Percentiles rank a stretch among this genome's conserved stretches.
phyloP scores from a whole-genome alignment of 37 sponge, comb jelly and placozoan species.

The Mnemiopsis leidyi region DNA sequence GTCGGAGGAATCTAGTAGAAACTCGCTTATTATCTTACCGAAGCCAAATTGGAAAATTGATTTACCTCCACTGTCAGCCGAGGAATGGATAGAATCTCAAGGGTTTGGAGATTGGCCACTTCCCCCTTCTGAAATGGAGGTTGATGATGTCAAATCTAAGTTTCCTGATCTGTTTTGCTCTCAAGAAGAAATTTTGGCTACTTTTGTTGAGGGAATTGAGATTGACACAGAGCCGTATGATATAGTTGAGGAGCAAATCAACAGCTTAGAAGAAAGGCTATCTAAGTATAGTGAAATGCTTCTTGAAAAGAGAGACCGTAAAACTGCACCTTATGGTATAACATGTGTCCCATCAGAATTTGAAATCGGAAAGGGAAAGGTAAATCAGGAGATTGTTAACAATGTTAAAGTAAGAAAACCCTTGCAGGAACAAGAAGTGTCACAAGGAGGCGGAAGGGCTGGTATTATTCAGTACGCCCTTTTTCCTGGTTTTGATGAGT shows the following conservation, averaged over 20 bases:
- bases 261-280: constrained; percentile 28
- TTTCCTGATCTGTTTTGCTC: constrained; percentile 52
- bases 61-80: constrained; percentile 25
- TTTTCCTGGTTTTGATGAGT: constrained; percentile 63
- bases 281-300: constrained; percentile 50
- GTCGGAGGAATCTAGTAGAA: neutral
- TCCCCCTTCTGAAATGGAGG: constrained; percentile 34
- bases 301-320: constrained; percentile 13
- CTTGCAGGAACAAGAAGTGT: constrained; percentile 6
- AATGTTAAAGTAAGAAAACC: constrained; percentile 60
- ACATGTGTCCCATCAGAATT: constrained; percentile 54
- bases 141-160: neutral
- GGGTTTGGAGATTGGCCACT: constrained; percentile 63
- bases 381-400: constrained; percentile 41
- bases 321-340: constrained; percentile 3
- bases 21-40: neutral
- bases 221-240: constrained; percentile 65
- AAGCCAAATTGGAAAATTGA: constrained; percentile 52
- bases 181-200: neutral
- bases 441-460: constrained; percentile 53
- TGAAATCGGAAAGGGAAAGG: constrained; percentile 8
- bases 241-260: constrained; percentile 59
- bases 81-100: constrained; percentile 52
- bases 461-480: constrained; percentile 63
- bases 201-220: constrained; percentile 56